Percentiles rank a stretch among this genome's conserved stretches.
These are phyloP conservation scores for Omphaloscelis lunosa DNA, from an alignment of 2,888 invertebrate genomes.

Conservation along the genomic window DNA sequence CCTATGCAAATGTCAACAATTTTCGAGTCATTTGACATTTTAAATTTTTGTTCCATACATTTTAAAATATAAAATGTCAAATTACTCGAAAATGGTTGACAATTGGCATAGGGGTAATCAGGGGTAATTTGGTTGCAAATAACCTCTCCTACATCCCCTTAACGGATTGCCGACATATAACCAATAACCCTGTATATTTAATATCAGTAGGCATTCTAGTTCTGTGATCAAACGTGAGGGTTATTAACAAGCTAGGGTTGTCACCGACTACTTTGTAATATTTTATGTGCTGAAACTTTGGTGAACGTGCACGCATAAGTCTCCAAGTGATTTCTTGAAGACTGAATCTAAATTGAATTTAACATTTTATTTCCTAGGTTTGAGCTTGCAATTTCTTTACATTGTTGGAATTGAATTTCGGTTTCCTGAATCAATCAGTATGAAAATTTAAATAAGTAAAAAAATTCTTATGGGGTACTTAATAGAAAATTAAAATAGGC, in stretches of 20 bases:
- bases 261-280: conserved; percentile 51
- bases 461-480: too few relatives aligned
- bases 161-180: too few relatives aligned
- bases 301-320: conserved; percentile 16
- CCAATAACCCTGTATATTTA: background rate
- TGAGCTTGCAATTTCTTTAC: conserved; percentile 19
- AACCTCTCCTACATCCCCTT: too few relatives aligned
- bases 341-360: conserved; percentile 54
- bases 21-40: too few relatives aligned
- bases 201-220: conserved; percentile 29
- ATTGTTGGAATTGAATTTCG: conserved; percentile 32
- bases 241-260: conserved; percentile 45
- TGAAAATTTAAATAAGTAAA: background rate
- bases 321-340: conserved; percentile 32
- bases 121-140: too few relatives aligned
- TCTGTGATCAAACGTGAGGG: conserved; percentile 38
- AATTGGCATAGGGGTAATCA: too few relatives aligned
- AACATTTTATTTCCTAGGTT: conserved; percentile 28
- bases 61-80: too few relatives aligned
- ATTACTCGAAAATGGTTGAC: too few relatives aligned
- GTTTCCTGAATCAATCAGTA: conserved; percentile 21
- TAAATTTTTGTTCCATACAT: too few relatives aligned
- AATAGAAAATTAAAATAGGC: too few relatives aligned
- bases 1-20: too few relatives aligned
- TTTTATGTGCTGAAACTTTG: conserved; percentile 47